Conservation (phyloP, 2,888 invertebrate genomes). For the Sinelater perroti region DNA sequence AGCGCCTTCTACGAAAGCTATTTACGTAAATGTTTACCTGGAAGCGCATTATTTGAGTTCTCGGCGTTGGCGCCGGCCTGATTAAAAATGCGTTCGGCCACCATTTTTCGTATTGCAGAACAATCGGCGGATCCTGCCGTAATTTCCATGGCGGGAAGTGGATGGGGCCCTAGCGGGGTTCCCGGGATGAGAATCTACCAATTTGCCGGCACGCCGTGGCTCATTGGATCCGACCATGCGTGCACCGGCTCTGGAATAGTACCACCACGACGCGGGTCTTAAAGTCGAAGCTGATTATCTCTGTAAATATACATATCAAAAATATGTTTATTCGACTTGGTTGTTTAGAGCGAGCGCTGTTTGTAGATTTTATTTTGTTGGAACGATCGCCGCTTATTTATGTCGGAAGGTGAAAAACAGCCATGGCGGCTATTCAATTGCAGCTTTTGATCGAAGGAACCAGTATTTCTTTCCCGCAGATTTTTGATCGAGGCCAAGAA, state of each 20-base stretch:
- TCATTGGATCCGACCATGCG: no score
- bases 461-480: no score
- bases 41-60: no score
- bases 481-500: no score
- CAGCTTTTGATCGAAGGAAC: no score
- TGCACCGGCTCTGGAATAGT: no score
- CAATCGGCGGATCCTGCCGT: background rate
- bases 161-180: constrained; percentile 6
- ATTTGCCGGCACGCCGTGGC: no score
- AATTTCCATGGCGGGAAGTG: constrained; percentile 13
- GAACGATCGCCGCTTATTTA: constrained; percentile 22
- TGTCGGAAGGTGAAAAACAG: constrained; percentile 17
- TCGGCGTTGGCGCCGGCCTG: background rate
- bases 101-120: constrained; percentile 2
- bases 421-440: no score
- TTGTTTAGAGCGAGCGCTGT: constrained; percentile 6
- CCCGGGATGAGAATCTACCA: no score
- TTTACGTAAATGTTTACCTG: no score
- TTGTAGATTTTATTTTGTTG: constrained; percentile 18
- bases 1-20: no score
- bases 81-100: constrained; percentile 2
- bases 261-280: background rate
- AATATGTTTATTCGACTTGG: constrained; percentile 18
- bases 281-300: constrained; percentile 5
- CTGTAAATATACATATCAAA: constrained; percentile 5